A percentile compares a stretch with the other conserved stretches of the same genome.
Conservation (phyloP, 2,113 vertebrate species). For the Turdus rufiventris region DNA sequence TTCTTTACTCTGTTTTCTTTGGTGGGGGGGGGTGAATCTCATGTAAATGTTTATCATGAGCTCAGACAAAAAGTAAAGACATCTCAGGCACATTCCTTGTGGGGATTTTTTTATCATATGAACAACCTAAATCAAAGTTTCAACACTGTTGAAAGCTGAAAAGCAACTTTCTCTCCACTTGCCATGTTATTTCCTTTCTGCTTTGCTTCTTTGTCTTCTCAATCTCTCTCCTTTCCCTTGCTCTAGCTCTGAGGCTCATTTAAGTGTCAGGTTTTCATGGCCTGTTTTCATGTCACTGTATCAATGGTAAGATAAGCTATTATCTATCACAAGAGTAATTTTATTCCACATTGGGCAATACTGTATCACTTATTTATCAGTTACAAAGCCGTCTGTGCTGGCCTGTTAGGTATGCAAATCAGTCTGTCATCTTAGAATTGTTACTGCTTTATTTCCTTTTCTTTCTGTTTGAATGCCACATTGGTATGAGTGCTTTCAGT, state of each 20-base stretch:
- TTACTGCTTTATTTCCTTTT: background rate
- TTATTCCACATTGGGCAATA: background rate
- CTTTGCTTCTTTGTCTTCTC: background rate
- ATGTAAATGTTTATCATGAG: background rate
- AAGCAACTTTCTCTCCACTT: background rate
- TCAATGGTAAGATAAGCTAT: background rate
- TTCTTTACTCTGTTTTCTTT: background rate
- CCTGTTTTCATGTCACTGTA: background rate
- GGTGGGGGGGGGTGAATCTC: background rate
- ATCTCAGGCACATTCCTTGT: background rate
- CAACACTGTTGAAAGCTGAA: background rate
- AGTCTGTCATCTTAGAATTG: background rate
- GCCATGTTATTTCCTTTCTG: background rate
- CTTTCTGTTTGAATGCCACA: background rate
- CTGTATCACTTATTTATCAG: background rate
- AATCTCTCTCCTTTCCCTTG: background rate
- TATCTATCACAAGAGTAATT: background rate
- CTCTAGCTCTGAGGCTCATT: background rate
- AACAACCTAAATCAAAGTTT: background rate
- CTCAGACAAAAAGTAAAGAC: background rate
- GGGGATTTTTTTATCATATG: background rate
- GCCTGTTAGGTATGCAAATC: background rate
- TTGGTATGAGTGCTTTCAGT: background rate
- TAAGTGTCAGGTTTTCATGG: background rate
- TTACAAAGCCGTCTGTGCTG: background rate